Evolutionary conservation across 2,797 vertebrate species (phyloP).

Genomic region (Labroides dimidiatus): DNA sequence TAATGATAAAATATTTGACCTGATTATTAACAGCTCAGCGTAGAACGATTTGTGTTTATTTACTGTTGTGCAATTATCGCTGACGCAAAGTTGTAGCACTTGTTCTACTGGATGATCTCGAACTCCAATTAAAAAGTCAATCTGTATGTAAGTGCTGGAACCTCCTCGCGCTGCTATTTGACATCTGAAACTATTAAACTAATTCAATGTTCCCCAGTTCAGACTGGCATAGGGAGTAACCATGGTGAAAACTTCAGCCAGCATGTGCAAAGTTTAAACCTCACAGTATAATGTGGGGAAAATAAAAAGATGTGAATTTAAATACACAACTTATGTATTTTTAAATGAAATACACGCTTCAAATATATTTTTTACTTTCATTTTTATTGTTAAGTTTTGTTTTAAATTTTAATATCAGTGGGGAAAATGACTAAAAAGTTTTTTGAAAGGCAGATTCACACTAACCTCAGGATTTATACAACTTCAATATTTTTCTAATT

Average conservation of each 20-base stretch:
- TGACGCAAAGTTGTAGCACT: conserved; percentile 38
- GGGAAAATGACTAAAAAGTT: no score
- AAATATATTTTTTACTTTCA: background rate
- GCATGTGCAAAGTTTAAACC: background rate
- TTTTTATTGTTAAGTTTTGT: no score
- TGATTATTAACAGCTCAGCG: conserved; percentile 1
- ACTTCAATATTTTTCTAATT: background rate
- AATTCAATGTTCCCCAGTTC: background rate
- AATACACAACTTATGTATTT: no score
- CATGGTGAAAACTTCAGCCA: background rate
- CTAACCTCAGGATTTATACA: background rate
- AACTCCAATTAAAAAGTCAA: conserved; percentile 17
- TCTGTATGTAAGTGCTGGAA: background rate
- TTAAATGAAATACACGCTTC: no score
- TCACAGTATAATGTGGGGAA: background rate
- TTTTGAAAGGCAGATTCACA: no score
- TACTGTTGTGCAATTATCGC: conserved; percentile 25
- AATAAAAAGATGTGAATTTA: background rate
- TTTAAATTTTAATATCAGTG: no score
- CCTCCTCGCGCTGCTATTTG: background rate
- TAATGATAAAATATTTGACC: conserved; percentile 21
- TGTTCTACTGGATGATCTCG: conserved; percentile 34
- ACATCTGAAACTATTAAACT: conserved; percentile 8
- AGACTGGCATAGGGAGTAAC: background rate
- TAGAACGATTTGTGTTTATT: conserved; percentile 20